These are phyloP conservation scores for Neoniphon sammara DNA, from an alignment of 2,797 vertebrate genomes.

Conservation along the genomic window DNA sequence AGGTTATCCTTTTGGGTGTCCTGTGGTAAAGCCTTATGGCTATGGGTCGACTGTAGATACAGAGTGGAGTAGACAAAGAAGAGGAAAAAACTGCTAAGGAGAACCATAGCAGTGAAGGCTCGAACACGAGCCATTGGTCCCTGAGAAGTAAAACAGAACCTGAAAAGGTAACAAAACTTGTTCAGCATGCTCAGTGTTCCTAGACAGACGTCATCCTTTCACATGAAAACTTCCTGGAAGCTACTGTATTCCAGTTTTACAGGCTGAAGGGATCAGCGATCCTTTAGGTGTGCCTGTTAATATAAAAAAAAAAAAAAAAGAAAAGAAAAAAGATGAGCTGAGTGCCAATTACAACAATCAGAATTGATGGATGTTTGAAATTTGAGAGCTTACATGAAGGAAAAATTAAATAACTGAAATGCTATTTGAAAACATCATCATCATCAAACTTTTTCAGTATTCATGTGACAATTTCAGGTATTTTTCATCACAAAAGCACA, in stretches of 20 bases:
- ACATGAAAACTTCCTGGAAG: not conserved
- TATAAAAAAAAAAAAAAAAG: not conserved
- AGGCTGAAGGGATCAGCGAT: not conserved
- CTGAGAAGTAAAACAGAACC: not conserved
- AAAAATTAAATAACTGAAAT: too few relatives aligned
- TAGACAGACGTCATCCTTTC: conserved; percentile 38
- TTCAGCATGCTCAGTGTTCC: not conserved
- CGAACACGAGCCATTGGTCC: conserved; percentile 53
- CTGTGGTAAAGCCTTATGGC: not conserved
- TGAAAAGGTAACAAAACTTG: not conserved
- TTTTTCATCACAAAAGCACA: too few relatives aligned
- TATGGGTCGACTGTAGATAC: not conserved
- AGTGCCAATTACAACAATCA: too few relatives aligned
- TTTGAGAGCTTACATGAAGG: too few relatives aligned
- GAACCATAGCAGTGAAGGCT: conserved; percentile 32
- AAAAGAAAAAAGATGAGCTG: too few relatives aligned
- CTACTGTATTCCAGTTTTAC: not conserved
- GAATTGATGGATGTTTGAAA: too few relatives aligned
- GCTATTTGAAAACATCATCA: too few relatives aligned
- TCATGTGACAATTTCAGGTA: too few relatives aligned
- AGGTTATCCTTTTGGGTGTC: accelerated
- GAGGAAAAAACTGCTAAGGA: conserved; percentile 52
- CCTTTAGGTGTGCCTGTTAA: conserved; percentile 42
- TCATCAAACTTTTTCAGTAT: too few relatives aligned
- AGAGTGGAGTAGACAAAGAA: conserved; percentile 64